Base-by-base conservation (phyloP, 2,888 invertebrate species). In the Ectemnius cavifrons region DNA sequence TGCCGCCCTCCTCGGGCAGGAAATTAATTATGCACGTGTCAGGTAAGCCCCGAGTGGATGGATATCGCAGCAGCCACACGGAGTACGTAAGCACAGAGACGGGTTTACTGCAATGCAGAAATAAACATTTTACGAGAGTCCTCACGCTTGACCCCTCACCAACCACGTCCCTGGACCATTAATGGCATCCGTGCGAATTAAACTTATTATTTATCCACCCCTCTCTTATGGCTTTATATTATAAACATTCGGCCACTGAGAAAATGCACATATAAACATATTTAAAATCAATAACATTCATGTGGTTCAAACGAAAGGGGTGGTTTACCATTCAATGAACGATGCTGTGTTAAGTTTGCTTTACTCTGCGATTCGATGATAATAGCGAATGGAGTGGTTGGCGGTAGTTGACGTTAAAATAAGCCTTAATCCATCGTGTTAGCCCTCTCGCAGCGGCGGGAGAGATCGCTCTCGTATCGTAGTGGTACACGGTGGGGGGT, bases 21-120 rank as follows among this genome's bases (percentile, higher is more conserved):
- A 37, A 37, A 87, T 89, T 86, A 87, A 89, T 89, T 88, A 89
- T 83, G 71, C 80, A 85, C 86, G 87, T 89, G 87, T 86, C 89
- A 88, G 81, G 77, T 84, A 86, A 84, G 77, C 73, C 73, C 80
- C 37, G 71, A 89, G 87, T 86, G 84, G 82, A 86, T 86, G 84
- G 82, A 77, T 82, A 68, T 37, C 71, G 45, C 37, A 37, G 37
- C 37, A 37, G 37, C 37, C 11, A 37, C 37, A 37, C 58, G 23
- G 69, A 23, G 62, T 79, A 81, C 77, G 70, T 73, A 79, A 11
- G 64, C 73, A 45, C 23, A 23, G 23, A 23, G 23, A 0, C 64
- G 80, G 77, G 77, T 65, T 52, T 63, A 52, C 16, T 59, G 56
- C 61, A 23, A 65, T 63, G 77, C 68, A 78, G 75, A 78, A 81